Percentiles rank a stretch among this genome's conserved stretches.
Evolutionary conservation across 2,113 vertebrate genomes (phyloP).

Genomic region (Sclerurus mexicanus): DNA sequence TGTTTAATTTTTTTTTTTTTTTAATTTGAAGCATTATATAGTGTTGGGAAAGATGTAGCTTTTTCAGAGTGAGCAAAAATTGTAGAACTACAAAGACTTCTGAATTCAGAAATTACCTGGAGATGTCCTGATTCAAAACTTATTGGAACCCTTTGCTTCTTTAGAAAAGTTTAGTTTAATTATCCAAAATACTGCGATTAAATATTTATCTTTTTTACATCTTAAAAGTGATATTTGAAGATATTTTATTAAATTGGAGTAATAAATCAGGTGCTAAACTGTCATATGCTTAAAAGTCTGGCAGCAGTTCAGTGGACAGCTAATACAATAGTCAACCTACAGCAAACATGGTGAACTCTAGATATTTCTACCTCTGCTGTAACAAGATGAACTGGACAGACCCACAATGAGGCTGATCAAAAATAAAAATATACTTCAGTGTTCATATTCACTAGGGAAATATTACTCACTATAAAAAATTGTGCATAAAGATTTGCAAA

Average conservation of each 20-base stretch:
- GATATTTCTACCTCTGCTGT: background rate
- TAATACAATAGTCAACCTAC: background rate
- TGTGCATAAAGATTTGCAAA: background rate
- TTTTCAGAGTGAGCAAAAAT: background rate
- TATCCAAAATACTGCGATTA: background rate
- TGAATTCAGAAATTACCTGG: background rate
- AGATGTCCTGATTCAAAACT: background rate
- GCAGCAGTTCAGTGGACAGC: background rate
- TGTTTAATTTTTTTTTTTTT: background rate
- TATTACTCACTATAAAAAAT: background rate
- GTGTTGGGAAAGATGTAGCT: background rate
- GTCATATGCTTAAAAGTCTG: background rate
- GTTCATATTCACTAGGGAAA: background rate
- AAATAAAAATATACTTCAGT: background rate
- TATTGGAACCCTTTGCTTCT: background rate
- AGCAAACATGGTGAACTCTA: background rate
- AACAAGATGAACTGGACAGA: background rate
- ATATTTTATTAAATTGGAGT: background rate
- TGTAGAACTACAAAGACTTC: background rate
- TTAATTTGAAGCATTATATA: background rate
- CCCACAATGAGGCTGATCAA: background rate
- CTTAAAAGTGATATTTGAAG: background rate
- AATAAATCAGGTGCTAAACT: background rate
- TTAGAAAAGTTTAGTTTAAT: background rate
- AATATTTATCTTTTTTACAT: background rate